Evolutionary conservation across 2,113 vertebrate genomes (phyloP).

Genomic region (Mus pahari): DNA sequence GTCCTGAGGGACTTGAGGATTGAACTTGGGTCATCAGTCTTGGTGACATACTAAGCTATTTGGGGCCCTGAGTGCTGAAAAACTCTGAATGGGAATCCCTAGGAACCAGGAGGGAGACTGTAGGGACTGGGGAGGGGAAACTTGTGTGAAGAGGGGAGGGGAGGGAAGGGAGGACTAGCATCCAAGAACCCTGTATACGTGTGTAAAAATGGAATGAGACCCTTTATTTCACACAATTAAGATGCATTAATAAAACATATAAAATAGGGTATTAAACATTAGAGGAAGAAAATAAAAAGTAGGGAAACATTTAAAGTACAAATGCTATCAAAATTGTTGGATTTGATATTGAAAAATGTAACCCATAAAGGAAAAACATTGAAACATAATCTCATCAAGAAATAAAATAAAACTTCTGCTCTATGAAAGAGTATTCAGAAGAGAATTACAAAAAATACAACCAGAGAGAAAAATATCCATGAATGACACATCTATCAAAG

Average conservation of each 20-base stretch:
- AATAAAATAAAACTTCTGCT: neutral
- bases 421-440: neutral
- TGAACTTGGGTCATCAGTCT: neutral
- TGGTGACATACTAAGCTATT: neutral
- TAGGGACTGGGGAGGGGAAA: no score
- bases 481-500: neutral
- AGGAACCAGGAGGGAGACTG: neutral
- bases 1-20: neutral
- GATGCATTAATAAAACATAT: neutral
- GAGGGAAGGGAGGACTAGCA: neutral
- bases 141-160: neutral
- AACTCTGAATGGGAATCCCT: no score
- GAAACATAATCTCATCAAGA: neutral
- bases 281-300: neutral
- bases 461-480: slow-evolving; percentile 1
- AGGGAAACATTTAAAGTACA: neutral
- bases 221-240: neutral
- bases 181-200: neutral
- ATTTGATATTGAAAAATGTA: neutral
- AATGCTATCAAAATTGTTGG: neutral
- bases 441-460: neutral
- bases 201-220: neutral
- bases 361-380: neutral
- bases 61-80: neutral
- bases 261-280: neutral